Evolutionary conservation across 2,113 vertebrate genomes (phyloP).

Genomic region (Cyprinodon variegatus): DNA sequence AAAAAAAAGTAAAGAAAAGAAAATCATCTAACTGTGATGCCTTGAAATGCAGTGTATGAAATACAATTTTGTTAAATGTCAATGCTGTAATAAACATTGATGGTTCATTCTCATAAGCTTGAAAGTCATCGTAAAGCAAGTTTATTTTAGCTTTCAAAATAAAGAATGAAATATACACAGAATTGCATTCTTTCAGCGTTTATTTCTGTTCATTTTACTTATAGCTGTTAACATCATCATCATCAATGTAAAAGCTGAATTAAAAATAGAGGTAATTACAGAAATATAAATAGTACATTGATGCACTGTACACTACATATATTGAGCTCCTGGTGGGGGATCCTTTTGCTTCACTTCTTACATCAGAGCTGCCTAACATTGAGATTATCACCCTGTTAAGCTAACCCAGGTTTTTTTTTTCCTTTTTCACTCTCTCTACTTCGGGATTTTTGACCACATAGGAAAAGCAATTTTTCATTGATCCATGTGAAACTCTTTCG

Average conservation of each 20-base stretch:
- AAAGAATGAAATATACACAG: not conserved
- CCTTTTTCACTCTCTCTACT: not conserved
- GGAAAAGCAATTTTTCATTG: not conserved
- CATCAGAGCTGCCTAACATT: not conserved
- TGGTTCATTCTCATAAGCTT: not conserved
- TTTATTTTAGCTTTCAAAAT: too few relatives aligned
- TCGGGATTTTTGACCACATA: not conserved
- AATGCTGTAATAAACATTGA: too few relatives aligned
- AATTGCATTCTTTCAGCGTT: not conserved
- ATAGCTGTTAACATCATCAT: not conserved
- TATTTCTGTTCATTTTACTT: not conserved
- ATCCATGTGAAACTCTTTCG: not conserved
- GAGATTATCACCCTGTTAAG: not conserved
- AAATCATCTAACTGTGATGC: not conserved
- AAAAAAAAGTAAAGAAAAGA: not conserved
- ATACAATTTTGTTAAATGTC: too few relatives aligned
- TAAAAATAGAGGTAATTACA: not conserved
- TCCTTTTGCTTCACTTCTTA: not conserved
- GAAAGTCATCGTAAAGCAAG: too few relatives aligned
- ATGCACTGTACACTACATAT: not conserved
- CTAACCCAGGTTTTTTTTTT: not conserved
- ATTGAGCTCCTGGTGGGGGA: not conserved
- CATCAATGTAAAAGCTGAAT: too few relatives aligned
- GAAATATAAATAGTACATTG: not conserved
- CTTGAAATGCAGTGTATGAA: too few relatives aligned